These are phyloP conservation scores for Sinodicranocentrus sp. DNA, from an alignment of 2,888 invertebrate species.

Conservation along the genomic window DNA sequence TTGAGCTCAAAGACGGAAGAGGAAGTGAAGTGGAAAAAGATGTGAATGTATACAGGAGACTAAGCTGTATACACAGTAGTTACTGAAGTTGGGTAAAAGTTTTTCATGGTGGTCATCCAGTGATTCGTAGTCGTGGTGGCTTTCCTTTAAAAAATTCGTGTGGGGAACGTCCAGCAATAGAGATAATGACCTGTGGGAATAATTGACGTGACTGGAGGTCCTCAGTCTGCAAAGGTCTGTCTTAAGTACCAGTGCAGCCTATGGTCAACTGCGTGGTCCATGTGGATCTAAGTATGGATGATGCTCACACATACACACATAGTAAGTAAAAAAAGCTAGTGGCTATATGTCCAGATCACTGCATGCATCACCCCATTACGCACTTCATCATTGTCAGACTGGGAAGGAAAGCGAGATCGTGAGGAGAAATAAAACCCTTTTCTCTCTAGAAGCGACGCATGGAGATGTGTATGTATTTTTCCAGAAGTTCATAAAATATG, in stretches of 20 bases:
- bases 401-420: constrained; percentile 13
- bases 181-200: constrained; percentile 76
- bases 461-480: no score
- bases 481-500: background rate
- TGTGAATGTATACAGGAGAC: no score
- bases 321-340: constrained; percentile 9
- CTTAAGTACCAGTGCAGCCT: constrained; percentile 9
- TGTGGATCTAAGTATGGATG: background rate
- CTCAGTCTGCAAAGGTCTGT: constrained; percentile 30
- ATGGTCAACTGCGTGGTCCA: constrained; percentile 16
- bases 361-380: constrained; percentile 59
- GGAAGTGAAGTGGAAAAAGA: constrained; percentile 34
- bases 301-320: no score
- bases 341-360: constrained; percentile 16
- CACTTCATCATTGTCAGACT: constrained; percentile 63
- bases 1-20: background rate
- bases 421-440: constrained; percentile 10
- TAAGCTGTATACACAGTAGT: no score
- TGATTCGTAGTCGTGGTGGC: no score
- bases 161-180: constrained; percentile 70
- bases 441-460: no score
- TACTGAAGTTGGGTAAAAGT: no score
- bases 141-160: constrained; percentile 58
- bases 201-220: constrained; percentile 73
- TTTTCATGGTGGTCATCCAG: no score